Evolutionary conservation across 2,113 vertebrate genomes (phyloP).

Genomic region (Dicerorhinus sumatrensis): DNA sequence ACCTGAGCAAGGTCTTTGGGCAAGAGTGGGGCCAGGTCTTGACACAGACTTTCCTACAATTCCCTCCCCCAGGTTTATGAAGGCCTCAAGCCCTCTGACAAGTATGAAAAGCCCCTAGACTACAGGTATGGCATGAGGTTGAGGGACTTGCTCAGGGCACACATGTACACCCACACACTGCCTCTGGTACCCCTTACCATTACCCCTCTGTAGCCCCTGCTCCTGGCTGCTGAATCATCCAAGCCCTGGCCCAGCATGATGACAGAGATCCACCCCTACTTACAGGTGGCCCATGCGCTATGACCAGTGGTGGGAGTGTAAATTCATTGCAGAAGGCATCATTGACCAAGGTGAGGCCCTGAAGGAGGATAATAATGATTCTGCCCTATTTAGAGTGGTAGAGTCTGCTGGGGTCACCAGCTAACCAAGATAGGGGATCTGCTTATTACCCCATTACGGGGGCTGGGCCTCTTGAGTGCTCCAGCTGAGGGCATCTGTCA

Average conservation of each 20-base stretch:
- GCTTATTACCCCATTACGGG: background rate
- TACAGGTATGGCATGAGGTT: slow-evolving; percentile 89
- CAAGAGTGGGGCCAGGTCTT: background rate
- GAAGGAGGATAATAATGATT: background rate
- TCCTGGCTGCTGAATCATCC: background rate
- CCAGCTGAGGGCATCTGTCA: slow-evolving; percentile 45
- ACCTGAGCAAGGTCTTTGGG: background rate
- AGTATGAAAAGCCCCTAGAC: slow-evolving; percentile 97
- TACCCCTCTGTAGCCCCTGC: background rate
- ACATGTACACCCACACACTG: background rate
- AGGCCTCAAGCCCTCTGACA: slow-evolving; percentile 97
- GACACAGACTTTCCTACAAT: background rate
- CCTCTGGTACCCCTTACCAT: background rate
- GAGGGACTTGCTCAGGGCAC: background rate
- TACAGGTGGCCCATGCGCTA: slow-evolving; percentile 96
- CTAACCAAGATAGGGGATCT: background rate
- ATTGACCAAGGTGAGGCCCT: slow-evolving; percentile 94
- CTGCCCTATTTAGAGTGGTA: background rate
- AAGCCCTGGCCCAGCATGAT: background rate
- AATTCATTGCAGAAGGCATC: slow-evolving; percentile 99
- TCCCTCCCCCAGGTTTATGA: slow-evolving; percentile 93
- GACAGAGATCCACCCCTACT: slow-evolving; percentile 26
- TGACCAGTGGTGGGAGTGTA: slow-evolving; percentile 99
- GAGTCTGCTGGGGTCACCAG: background rate
- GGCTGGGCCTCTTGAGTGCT: background rate